Evolutionary conservation across 2,888 invertebrate genomes (phyloP), one percentile per base, ranked within the genome.

Genomic region (Mayetiola destructor): DNA sequence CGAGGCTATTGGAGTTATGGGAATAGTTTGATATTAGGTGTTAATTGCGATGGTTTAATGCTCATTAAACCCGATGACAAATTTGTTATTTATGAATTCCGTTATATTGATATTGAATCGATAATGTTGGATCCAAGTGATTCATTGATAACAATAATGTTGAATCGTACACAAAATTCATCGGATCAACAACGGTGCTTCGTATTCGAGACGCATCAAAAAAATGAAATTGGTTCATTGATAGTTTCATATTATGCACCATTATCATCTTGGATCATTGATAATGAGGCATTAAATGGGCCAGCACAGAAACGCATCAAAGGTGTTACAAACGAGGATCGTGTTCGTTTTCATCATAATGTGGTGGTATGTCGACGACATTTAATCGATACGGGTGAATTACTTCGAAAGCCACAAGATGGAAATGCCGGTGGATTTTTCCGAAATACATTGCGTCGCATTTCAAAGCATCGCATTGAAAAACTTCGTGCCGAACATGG

Each of bases 1-100:
- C 83, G 91, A 62, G 94, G 94, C 14, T 91, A 92, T 67, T 93
- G 93, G 90, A 88, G 88, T 5, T 93, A 92, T 67, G 91, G 67
- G 14, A 78, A 76, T 63, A 75, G 73, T 62, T 75, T 84, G 27
- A 79, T 92, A 4, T 76, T 95, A 29, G 95, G 94, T 18, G 83
- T 95, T 57, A 92, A 90, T 65, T 84, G 86, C 61, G 92, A 93
- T 63, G 94, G 94, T 59, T 80, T 95, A 54, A 86, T 92, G 71
- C 76, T 95, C 63, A 89, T 95, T 57, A 87, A 92, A 64, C 85
- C 91, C 0, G 85, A 90, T 61, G 93, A 95, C 69, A 95, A 94
- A 72, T 86, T 86, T 62, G 88, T 94, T 1, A 75, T 94, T 21
- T 88, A 89, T 57, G 93, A 94, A 66, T 93, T 92, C 68, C 84